A percentile compares a stretch with the other conserved stretches of the same genome.
Evolutionary conservation across 2,888 invertebrate species (phyloP).

Genomic region (Nomada hirtipes): DNA sequence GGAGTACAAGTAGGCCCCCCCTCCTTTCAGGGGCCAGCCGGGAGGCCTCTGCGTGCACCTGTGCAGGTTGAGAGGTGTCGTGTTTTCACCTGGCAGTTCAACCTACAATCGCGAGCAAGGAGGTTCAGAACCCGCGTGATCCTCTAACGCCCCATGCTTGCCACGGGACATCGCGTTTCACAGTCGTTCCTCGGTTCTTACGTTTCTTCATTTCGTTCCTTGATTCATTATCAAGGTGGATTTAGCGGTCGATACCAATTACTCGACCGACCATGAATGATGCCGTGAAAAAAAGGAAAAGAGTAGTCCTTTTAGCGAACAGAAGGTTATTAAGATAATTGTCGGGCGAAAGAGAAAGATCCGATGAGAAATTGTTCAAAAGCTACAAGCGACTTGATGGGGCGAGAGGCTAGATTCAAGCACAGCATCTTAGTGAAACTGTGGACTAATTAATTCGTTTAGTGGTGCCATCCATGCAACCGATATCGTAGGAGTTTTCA

Average conservation of each 20-base stretch:
- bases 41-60: slow-evolving; percentile 79
- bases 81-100: slow-evolving; percentile 84
- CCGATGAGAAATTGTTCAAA: slow-evolving; percentile 8
- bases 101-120: slow-evolving; percentile 80
- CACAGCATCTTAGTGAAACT: slow-evolving; percentile 1
- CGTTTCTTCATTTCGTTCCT: background rate
- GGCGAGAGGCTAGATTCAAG: background rate
- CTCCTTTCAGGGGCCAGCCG: slow-evolving; percentile 68
- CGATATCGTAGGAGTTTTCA: background rate
- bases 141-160: slow-evolving; percentile 47
- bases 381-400: background rate
- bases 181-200: background rate
- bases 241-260: background rate
- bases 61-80: slow-evolving; percentile 81
- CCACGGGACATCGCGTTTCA: slow-evolving; percentile 23
- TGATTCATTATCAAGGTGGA: background rate
- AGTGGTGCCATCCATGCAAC: background rate
- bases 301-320: background rate
- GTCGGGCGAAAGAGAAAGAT: background rate
- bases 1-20: slow-evolving; percentile 78
- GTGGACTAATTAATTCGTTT: slow-evolving; percentile 15
- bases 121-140: slow-evolving; percentile 71
- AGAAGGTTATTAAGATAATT: background rate
- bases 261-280: background rate
- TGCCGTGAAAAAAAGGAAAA: slow-evolving; percentile 1